Percentiles rank a stretch among this genome's conserved stretches.
phyloP scores from a whole-genome alignment of 2,797 vertebrate species.

The Myioborus melanocephalus region DNA sequence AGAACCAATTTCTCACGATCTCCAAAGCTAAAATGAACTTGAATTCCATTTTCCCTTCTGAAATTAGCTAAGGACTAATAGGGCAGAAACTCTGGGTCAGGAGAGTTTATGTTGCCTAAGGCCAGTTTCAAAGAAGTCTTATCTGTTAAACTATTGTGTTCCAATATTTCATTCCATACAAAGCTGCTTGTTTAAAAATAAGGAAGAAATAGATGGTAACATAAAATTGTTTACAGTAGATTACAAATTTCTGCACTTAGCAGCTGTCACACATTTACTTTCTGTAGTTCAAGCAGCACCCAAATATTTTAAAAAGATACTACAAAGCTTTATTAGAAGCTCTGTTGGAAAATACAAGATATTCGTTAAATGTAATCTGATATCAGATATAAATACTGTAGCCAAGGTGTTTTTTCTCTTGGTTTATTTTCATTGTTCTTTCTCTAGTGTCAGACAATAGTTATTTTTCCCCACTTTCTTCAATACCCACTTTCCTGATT shows the following conservation, averaged over 20 bases:
- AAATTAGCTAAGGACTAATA: conserved; percentile 22
- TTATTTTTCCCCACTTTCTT: background rate
- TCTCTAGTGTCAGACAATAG: background rate
- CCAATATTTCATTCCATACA: background rate
- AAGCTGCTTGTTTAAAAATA: background rate
- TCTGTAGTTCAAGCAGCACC: background rate
- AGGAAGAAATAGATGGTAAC: background rate
- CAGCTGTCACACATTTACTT: background rate
- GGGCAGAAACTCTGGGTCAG: conserved; percentile 38
- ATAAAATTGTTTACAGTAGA: background rate
- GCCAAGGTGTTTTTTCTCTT: background rate
- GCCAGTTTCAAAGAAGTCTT: conserved; percentile 32
- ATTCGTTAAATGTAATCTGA: background rate
- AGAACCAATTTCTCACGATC: conserved; percentile 58
- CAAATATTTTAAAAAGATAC: background rate
- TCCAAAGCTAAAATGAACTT: conserved; percentile 26
- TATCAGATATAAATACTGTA: background rate
- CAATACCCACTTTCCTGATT: background rate
- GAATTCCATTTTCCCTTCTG: conserved; percentile 25
- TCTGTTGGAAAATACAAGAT: background rate
- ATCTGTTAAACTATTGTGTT: conserved; percentile 22
- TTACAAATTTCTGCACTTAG: background rate
- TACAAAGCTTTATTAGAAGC: background rate
- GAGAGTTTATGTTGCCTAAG: conserved; percentile 39
- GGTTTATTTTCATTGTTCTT: background rate